A percentile compares a stretch with the other conserved stretches of the same genome.
phyloP scores from a whole-genome alignment of 2,113 vertebrate genomes.

The Daboia siamensis region DNA sequence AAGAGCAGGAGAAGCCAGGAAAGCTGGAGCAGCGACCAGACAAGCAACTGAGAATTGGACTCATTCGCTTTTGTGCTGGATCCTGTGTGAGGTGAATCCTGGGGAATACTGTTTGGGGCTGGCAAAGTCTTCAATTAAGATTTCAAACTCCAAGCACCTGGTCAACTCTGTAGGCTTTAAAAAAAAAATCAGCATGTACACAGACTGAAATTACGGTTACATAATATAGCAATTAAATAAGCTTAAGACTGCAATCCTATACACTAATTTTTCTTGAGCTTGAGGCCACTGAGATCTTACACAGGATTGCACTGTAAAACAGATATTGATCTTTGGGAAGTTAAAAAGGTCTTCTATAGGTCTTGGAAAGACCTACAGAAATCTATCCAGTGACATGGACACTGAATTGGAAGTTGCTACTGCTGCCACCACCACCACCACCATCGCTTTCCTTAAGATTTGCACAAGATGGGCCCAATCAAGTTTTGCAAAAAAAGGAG shows the following conservation, averaged over 20 bases:
- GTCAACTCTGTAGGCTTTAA: background rate
- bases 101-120: background rate
- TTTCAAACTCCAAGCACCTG: background rate
- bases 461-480: constrained; percentile 33
- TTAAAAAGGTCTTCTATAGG: background rate
- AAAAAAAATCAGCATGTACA: background rate
- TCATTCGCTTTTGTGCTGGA: background rate
- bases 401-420: constrained; percentile 37
- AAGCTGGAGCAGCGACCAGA: background rate
- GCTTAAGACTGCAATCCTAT: background rate
- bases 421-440: constrained; percentile 41
- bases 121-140: background rate
- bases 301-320: background rate
- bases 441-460: constrained; percentile 35
- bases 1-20: background rate
- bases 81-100: background rate
- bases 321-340: background rate
- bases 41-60: background rate
- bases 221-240: background rate
- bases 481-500: constrained; percentile 12
- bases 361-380: constrained; percentile 23
- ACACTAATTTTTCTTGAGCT: background rate
- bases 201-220: background rate
- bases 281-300: background rate
- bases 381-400: constrained; percentile 12